Evolutionary conservation across 2,888 invertebrate genomes (phyloP).

Genomic region (Eristalinus sepulchralis): DNA sequence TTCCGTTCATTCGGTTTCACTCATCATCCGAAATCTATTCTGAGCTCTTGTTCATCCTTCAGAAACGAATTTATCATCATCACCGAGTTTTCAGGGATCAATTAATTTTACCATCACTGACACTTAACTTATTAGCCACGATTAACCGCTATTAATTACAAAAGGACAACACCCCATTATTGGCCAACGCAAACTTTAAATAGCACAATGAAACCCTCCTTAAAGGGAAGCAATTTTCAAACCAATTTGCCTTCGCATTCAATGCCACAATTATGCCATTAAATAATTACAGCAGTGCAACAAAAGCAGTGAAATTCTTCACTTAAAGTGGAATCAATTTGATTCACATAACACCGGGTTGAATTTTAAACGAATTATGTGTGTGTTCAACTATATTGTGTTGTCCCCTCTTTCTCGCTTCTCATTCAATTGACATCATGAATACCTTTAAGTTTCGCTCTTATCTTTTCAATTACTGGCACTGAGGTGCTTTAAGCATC

Average conservation of each 20-base stretch:
- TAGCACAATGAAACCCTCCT: not conserved
- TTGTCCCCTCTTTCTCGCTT: no score
- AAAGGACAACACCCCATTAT: not conserved
- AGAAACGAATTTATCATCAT: not conserved
- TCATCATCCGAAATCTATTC: no score
- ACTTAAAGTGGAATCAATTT: not conserved
- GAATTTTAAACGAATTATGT: not conserved
- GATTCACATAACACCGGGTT: not conserved
- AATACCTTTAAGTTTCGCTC: not conserved
- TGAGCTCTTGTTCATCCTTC: not conserved
- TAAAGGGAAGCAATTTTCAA: not conserved
- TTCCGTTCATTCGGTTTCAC: no score
- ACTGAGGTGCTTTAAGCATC: not conserved
- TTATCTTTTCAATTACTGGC: not conserved
- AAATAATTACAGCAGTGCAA: not conserved
- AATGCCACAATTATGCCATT: not conserved
- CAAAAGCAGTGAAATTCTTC: not conserved
- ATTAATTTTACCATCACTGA: not conserved
- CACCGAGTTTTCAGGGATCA: not conserved
- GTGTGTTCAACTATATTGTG: not conserved
- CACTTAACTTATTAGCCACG: not conserved
- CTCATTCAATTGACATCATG: not conserved
- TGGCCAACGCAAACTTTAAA: not conserved
- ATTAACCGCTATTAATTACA: not conserved
- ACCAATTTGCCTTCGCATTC: not conserved